Evolutionary conservation across 2,888 invertebrate species (phyloP), one percentile per base, ranked within the genome.

Genomic region (Tetragonula carbonaria): DNA sequence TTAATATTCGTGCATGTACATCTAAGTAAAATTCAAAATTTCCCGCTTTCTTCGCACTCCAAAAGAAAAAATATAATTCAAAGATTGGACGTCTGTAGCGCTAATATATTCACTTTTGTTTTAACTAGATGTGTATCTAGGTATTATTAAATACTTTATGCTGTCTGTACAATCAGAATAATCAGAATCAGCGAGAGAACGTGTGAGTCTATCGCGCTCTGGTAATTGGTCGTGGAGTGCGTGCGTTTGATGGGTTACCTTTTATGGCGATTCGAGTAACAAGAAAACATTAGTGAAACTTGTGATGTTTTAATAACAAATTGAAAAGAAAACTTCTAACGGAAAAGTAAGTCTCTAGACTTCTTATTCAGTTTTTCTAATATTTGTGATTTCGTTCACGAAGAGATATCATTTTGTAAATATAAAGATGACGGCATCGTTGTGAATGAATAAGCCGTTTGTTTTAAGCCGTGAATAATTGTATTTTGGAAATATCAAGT

Each of bases 241-340:
- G 79, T 85, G 86, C 77, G 71, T 88, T 90, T 80, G 82, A 80
- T 92, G 92, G 94, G 91, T 94, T 93, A 90, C 94, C 94, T 93
- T 94, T 94, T 94, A 94, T 94, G 94, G 94, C 92, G 92, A 94
- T 94, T 92, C 87, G 83, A 86, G 86, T 74, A 75, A 81, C 82
- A 85, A 83, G 87, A 87, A 91, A 90, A 87, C 82, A 86, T 90
- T 84, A 66, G 78, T 65, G 66, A 70, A 74, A 82, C 80, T 90
- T 88, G 92, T 91, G 88, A 92, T 92, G 91, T 88, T 90, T 85
- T 88, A 90, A 88, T 80, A 87, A 88, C 68, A 65, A 75, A 82
- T 66, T 82, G 73, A 50, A 72, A 77, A 59, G 50, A 79, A 70
- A 81, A 66, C 53, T 63, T 82, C 23, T 45, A 21, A 78, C 66